Evolutionary conservation across 2,113 vertebrate genomes (phyloP), one percentile per base, ranked within the genome.

Genomic region (Pithys albifrons): DNA sequence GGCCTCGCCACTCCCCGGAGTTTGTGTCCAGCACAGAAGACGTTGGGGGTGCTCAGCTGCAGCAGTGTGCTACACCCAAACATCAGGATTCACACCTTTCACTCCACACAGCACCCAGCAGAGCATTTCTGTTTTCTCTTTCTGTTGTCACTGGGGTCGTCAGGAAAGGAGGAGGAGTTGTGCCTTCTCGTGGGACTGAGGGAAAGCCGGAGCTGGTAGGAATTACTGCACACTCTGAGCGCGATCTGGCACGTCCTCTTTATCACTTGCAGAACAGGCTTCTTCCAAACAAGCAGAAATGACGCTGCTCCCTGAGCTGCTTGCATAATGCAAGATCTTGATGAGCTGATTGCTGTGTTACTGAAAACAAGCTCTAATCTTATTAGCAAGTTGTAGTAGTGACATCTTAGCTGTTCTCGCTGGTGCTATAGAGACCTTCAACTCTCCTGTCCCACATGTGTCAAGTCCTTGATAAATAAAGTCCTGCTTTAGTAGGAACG

Each of bases 361-460:
- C 83, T 91, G 94, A 89, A 92, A 96, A 89, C 96, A 96, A 95
- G 62, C 91, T 85, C 31, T 77, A 93, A 96, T 95, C 94, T 93
- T 75, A 72, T 91, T 95, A 96, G 86, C 61, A 94, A 91, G 78
- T 29, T 51, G 70, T 64, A n/a, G 19, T 31, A 91, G 70, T 69
- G 84, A 81, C 91, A 95, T 91, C 91, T 48, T 18, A 45, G 91
- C 73, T 88, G 11, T 74, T 86, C 94, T 86, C 6, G 2, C 65
- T 71, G 61, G 18, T 67, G 86, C 72, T 75, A 2, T 9, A 78
- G 73, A 72, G 52, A 54, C 72, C 76, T 95, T 87, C 64, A 61
- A 48, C 55, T 18, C 29, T 62, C 31, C 84, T 3, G 0, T 74
- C 79, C 69, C 39, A 9, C 6, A 31, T 20, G 61, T 31, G 72